Evolutionary conservation across 2,888 invertebrate species (phyloP).

Genomic region (Melitaea athalia): DNA sequence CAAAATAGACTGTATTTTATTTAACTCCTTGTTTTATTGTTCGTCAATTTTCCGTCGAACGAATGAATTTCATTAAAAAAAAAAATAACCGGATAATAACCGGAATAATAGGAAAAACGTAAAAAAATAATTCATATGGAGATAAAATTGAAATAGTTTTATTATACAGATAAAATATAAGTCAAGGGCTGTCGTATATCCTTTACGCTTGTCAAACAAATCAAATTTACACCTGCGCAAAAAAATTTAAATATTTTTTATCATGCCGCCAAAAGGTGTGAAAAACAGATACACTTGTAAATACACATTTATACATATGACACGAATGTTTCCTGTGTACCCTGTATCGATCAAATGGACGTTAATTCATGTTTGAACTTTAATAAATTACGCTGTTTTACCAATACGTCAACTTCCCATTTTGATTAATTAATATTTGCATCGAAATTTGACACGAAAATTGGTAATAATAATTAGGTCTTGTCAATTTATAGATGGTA

Average conservation of each 20-base stretch:
- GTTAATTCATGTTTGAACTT: background rate
- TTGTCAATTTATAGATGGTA: too few relatives aligned
- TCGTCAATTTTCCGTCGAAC: too few relatives aligned
- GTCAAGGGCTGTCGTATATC: slow-evolving; percentile 11
- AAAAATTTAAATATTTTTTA: slow-evolving; percentile 10
- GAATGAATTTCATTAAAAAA: too few relatives aligned
- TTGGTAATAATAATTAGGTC: background rate
- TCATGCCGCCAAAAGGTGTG: background rate
- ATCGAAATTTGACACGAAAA: background rate
- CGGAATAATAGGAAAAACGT: background rate
- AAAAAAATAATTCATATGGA: background rate
- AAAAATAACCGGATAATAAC: too few relatives aligned
- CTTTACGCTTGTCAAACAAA: slow-evolving; percentile 20
- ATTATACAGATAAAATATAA: background rate
- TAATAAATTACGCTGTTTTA: background rate
- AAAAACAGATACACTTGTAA: background rate
- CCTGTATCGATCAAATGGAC: background rate
- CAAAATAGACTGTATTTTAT: too few relatives aligned
- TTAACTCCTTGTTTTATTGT: too few relatives aligned
- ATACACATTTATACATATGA: background rate
- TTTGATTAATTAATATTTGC: background rate
- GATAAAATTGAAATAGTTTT: background rate
- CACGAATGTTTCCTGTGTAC: background rate
- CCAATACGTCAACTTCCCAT: background rate
- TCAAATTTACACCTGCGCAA: slow-evolving; percentile 14